Conservation (phyloP, 2,888 invertebrate species). For the Temnothorax rugatulus region DNA sequence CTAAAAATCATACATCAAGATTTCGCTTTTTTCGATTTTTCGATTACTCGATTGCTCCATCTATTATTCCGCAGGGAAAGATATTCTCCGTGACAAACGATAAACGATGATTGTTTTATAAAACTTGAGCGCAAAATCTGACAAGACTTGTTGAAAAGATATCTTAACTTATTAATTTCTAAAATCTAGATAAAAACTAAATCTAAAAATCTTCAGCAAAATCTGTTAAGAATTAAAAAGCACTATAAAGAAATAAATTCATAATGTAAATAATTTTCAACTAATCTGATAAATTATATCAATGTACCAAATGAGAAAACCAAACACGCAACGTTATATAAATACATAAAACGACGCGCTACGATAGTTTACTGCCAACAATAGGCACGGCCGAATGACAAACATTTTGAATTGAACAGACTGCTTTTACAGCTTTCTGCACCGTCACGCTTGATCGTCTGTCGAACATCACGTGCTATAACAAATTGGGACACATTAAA, state of each 20-base stretch:
- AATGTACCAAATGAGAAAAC: conserved; percentile 39
- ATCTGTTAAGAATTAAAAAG: no score
- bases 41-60: no score
- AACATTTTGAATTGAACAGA: conserved; percentile 32
- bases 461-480: neutral
- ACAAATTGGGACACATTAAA: neutral
- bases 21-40: neutral
- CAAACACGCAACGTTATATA: conserved; percentile 46
- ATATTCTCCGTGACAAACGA: no score
- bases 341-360: conserved; percentile 25
- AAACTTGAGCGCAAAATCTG: no score
- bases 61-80: no score
- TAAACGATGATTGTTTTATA: no score
- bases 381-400: neutral
- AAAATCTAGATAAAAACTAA: no score
- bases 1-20: neutral
- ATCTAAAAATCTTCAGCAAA: no score
- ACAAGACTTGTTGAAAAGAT: no score
- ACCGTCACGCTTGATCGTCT: neutral
- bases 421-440: conserved; percentile 9
- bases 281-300: conserved; percentile 66
- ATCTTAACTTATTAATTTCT: no score
- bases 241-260: no score
- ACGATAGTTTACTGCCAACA: conserved; percentile 10
- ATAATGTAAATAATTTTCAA: conserved; percentile 56